phyloP scores from a whole-genome alignment of 1,140 invertebrate species.

The Lanistes nyassanus region DNA sequence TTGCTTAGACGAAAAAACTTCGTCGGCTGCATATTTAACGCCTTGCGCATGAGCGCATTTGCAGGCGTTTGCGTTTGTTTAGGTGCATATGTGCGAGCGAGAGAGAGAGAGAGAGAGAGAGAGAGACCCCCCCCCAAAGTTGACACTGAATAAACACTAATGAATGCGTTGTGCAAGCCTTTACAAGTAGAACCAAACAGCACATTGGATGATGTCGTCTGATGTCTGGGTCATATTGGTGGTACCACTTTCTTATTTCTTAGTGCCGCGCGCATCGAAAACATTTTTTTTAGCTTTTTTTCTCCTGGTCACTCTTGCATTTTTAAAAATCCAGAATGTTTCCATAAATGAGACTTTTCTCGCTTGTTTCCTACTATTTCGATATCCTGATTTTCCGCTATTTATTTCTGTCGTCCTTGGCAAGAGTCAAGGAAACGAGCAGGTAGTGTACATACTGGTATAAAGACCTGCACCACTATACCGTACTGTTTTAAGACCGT shows the following conservation, averaged over 20 bases:
- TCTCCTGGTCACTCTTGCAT: too few relatives aligned
- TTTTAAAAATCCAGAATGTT: too few relatives aligned
- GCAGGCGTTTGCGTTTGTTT: background rate
- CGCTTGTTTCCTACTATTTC: too few relatives aligned
- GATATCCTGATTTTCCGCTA: too few relatives aligned
- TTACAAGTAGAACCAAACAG: background rate
- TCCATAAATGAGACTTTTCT: too few relatives aligned
- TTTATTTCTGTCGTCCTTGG: too few relatives aligned
- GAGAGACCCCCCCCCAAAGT: too few relatives aligned
- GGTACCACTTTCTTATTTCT: background rate
- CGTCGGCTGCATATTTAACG: too few relatives aligned
- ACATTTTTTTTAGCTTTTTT: too few relatives aligned
- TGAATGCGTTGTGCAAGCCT: background rate
- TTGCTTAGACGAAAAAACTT: background rate
- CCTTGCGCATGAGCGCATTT: background rate
- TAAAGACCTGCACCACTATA: too few relatives aligned
- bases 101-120: background rate
- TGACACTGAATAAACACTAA: too few relatives aligned
- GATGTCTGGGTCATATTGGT: background rate
- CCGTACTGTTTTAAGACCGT: too few relatives aligned
- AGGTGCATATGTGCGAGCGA: background rate
- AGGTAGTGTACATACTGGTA: background rate
- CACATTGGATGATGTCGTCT: background rate
- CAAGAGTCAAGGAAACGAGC: background rate
- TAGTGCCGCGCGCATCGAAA: background rate